Percentiles rank a stretch among this genome's conserved stretches.
These are phyloP conservation scores for Clostera curtula DNA, from an alignment of 2,888 invertebrate genomes.

Conservation along the genomic window DNA sequence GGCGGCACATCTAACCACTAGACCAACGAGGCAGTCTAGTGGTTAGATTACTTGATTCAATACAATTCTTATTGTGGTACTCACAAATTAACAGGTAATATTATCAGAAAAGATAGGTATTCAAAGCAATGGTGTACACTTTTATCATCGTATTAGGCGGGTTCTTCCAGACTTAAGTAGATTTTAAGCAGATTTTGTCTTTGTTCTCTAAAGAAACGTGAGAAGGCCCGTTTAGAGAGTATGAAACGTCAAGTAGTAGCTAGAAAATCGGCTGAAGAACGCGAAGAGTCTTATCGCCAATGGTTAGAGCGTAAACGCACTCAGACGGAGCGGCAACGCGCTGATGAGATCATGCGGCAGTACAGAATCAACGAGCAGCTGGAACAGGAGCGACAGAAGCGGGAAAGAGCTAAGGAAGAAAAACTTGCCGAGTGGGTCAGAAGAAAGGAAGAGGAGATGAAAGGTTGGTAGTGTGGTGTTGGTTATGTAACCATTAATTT, in stretches of 20 bases:
- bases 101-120: too few species aligned
- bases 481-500: too few species aligned
- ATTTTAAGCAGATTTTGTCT: conserved; percentile 1
- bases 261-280: conserved; percentile 51
- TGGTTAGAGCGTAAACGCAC: conserved; percentile 73
- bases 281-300: conserved; percentile 61
- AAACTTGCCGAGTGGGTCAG: conserved; percentile 73
- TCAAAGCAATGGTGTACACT: too few species aligned
- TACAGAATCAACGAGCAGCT: conserved; percentile 44
- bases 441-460: conserved; percentile 74
- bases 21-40: too few species aligned
- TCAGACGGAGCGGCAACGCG: conserved; percentile 49
- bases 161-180: too few species aligned
- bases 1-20: too few species aligned
- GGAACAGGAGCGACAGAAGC: conserved; percentile 49
- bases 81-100: neutral
- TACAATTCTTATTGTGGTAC: neutral
- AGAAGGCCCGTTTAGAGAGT: conserved; percentile 45
- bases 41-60: too few species aligned
- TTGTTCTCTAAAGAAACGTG: conserved; percentile 37
- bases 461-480: conserved; percentile 55
- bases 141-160: too few species aligned
- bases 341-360: conserved; percentile 55
- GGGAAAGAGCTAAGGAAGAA: conserved; percentile 55
- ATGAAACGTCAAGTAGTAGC: conserved; percentile 30